These are phyloP conservation scores for Opisthograptis luteolata DNA, from an alignment of 2,888 invertebrate genomes.

Conservation along the genomic window DNA sequence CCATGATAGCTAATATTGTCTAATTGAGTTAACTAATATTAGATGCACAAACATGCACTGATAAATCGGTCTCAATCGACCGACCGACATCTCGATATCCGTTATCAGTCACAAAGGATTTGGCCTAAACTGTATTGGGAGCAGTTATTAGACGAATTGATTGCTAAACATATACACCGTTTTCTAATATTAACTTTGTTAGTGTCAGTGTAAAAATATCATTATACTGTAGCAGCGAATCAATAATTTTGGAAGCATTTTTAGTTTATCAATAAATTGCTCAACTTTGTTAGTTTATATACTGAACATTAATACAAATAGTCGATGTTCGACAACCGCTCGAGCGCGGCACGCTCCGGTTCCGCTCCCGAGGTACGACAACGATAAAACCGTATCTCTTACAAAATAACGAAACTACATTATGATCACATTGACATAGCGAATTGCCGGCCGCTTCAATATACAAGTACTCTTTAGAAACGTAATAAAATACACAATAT, in stretches of 20 bases:
- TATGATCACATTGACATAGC: conserved; percentile 17
- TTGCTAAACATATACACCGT: not conserved
- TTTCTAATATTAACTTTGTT: not conserved
- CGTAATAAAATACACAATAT: conserved; percentile 16
- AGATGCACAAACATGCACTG: too few relatives aligned
- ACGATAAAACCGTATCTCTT: conserved; percentile 9
- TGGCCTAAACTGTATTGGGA: too few relatives aligned
- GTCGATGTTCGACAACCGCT: conserved; percentile 16
- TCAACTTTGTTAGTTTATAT: conserved; percentile 7
- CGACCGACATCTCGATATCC: too few relatives aligned
- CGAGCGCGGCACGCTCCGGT: not conserved
- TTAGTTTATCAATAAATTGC: conserved; percentile 13
- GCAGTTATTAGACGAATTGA: too few relatives aligned
- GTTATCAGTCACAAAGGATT: too few relatives aligned
- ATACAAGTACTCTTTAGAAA: conserved; percentile 9
- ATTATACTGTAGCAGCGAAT: not conserved
- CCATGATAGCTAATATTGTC: too few relatives aligned
- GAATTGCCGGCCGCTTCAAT: conserved; percentile 1
- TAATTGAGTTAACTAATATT: too few relatives aligned
- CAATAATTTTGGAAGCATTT: not conserved
- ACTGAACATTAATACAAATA: conserved; percentile 11
- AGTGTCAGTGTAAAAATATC: not conserved
- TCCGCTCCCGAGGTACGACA: not conserved
- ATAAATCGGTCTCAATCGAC: too few relatives aligned
- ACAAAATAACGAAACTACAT: conserved; percentile 11